phyloP scores from a whole-genome alignment of 2,797 vertebrate species.

The Meda fulgida region DNA sequence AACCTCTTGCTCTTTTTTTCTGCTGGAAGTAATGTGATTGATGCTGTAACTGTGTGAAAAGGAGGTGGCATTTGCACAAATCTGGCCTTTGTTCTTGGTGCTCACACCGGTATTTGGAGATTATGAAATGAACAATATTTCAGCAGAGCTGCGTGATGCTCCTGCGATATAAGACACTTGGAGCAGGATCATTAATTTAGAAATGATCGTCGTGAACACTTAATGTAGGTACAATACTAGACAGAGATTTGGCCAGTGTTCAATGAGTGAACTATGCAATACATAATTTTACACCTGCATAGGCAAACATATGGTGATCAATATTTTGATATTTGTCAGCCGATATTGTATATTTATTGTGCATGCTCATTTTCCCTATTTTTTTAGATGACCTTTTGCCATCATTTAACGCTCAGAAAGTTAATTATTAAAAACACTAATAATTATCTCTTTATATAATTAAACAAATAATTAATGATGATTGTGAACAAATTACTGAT shows the following conservation, averaged over 20 bases:
- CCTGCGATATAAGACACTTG: constrained; percentile 29
- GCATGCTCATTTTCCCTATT: too few species aligned
- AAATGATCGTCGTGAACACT: not conserved
- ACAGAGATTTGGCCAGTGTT: not conserved
- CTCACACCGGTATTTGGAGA: constrained; percentile 73
- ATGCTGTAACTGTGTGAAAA: constrained; percentile 74
- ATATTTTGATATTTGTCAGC: not conserved
- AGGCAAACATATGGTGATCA: not conserved
- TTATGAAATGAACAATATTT: constrained; percentile 69
- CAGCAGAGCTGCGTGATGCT: constrained; percentile 60
- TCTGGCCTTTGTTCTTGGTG: constrained; percentile 80
- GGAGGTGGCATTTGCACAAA: constrained; percentile 83
- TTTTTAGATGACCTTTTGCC: not conserved
- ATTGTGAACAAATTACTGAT: not conserved
- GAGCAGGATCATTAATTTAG: constrained; percentile 29
- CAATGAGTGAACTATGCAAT: not conserved
- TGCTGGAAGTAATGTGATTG: constrained; percentile 81
- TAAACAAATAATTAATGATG: not conserved
- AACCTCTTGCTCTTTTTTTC: constrained; percentile 75
- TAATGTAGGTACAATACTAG: not conserved
- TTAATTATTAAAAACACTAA: not conserved
- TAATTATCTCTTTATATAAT: not conserved
- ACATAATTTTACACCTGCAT: not conserved
- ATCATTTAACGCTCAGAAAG: not conserved
- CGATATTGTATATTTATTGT: not conserved